phyloP scores from a whole-genome alignment of 2,888 invertebrate genomes.

The Cloeon dipterum region DNA sequence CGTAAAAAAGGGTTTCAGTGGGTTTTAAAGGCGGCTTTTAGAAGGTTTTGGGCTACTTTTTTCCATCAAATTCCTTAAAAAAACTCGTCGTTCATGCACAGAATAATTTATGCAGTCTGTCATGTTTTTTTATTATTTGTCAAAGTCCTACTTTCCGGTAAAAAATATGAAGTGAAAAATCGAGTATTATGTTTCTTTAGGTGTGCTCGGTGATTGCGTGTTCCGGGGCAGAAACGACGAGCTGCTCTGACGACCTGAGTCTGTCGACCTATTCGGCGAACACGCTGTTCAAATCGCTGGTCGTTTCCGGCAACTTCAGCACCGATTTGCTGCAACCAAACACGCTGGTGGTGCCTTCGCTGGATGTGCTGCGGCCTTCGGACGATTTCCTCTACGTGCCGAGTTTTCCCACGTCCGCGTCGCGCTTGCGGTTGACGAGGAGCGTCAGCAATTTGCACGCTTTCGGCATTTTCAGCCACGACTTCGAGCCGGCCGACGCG shows the following conservation, averaged over 20 bases:
- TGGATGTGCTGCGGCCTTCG: not conserved
- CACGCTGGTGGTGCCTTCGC: not conserved
- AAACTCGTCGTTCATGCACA: too few relatives aligned
- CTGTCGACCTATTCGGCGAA: not conserved
- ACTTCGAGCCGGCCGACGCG: too few relatives aligned
- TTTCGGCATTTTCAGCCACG: not conserved
- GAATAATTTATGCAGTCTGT: too few relatives aligned
- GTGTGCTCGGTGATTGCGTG: not conserved
- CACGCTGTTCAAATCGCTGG: not conserved
- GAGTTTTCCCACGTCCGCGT: not conserved
- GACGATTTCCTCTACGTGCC: not conserved
- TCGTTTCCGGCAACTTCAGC: not conserved
- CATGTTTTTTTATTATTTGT: too few relatives aligned
- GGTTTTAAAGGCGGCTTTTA: too few relatives aligned
- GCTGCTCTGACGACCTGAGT: not conserved
- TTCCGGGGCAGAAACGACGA: not conserved
- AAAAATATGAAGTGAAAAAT: too few relatives aligned
- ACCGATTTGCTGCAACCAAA: not conserved
- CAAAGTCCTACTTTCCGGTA: too few relatives aligned
- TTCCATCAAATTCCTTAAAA: too few relatives aligned
- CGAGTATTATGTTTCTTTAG: not conserved
- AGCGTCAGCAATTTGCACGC: not conserved
- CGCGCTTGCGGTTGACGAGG: not conserved
- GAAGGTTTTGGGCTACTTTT: too few relatives aligned
- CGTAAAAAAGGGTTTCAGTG: too few relatives aligned